Base-by-base conservation (phyloP, 2,113 vertebrate genomes). In the Bambusicola thoracicus region DNA sequence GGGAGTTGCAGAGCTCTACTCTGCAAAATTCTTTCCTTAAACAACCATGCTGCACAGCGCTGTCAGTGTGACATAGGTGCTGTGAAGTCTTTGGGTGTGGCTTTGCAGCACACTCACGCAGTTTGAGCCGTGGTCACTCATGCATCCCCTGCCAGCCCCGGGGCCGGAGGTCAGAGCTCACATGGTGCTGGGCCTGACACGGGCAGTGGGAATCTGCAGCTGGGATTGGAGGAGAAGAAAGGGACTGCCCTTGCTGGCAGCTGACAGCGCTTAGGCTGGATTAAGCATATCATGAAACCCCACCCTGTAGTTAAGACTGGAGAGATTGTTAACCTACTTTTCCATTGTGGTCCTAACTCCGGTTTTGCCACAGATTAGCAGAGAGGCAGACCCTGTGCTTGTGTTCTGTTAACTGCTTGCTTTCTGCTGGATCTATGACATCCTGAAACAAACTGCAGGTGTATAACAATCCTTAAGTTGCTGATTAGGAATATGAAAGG, bases 51-150 rank as follows among this genome's bases (percentile, higher is more conserved):
- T 8, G 10, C 0, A 0, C 56, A 74, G 13, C 53, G 36, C 20
- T 65, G 30, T 6, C 62, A 40, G 43, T 4, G 2, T 21, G 48
- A 44, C 5, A 0, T 3, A 24, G 13, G 21, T 11, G 9, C 18
- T 9, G 2, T 67, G 43, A 27, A 30, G 38, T 36, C 43, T 85
- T 18, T 12, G 24, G 15, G 17, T n/a, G 20, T 14, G 55, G 59
- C 38, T 91, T 77, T 4, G 0, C 66, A 61, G n/a, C n/a, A n/a
- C 29, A 2, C 5, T 49, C 2, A 0, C 1, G 0, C 2, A 5
- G 40, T 41, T 25, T 8, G 82, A 63, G 65, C 32, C 2, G 0
- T 27, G 43, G 70, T 46, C 3, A 0, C 34, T 59, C 21, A 0
- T 3, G 20, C 0, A 0, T 83, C 12, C 49, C 4, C 13, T 21